A percentile compares a stretch with the other conserved stretches of the same genome.
Conservation (phyloP, 2,113 vertebrate species). For the Cepphus grylle region DNA sequence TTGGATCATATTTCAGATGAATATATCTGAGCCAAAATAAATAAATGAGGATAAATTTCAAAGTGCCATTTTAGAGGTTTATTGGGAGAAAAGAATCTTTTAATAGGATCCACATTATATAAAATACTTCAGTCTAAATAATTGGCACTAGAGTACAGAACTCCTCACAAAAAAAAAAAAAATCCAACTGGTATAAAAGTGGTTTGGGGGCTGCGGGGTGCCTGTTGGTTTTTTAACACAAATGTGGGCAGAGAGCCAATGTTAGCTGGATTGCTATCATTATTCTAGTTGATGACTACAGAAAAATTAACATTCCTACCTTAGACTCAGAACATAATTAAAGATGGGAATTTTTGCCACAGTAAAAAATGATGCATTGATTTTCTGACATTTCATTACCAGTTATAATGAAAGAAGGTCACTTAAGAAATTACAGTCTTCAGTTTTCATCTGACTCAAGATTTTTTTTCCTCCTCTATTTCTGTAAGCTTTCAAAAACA, state of each 20-base stretch:
- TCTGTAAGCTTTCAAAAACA: not conserved
- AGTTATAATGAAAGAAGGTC: not conserved
- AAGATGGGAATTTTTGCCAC: not conserved
- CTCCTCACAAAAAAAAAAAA: not conserved
- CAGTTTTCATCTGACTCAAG: not conserved
- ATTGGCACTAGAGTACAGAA: not conserved
- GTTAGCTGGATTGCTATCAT: not conserved
- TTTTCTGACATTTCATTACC: slow-evolving; percentile 10
- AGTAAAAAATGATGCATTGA: not conserved
- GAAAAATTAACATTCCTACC: not conserved
- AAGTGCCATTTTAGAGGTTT: not conserved
- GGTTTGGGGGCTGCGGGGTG: not conserved
- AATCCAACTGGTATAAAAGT: not conserved
- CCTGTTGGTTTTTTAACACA: not conserved
- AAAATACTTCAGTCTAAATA: not conserved
- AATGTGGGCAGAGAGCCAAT: not conserved
- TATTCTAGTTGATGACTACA: slow-evolving; percentile 12
- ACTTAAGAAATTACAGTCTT: not conserved
- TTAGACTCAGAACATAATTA: not conserved
- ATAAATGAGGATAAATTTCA: not conserved
- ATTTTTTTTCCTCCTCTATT: not conserved
- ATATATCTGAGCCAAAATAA: not conserved
- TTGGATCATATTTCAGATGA: not conserved
- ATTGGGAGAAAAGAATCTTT: not conserved
- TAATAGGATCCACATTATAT: not conserved